A percentile compares a stretch with the other conserved stretches of the same genome.
These are phyloP conservation scores for Planiliza haematocheilus DNA, from an alignment of 2,113 vertebrate genomes.

Conservation along the genomic window DNA sequence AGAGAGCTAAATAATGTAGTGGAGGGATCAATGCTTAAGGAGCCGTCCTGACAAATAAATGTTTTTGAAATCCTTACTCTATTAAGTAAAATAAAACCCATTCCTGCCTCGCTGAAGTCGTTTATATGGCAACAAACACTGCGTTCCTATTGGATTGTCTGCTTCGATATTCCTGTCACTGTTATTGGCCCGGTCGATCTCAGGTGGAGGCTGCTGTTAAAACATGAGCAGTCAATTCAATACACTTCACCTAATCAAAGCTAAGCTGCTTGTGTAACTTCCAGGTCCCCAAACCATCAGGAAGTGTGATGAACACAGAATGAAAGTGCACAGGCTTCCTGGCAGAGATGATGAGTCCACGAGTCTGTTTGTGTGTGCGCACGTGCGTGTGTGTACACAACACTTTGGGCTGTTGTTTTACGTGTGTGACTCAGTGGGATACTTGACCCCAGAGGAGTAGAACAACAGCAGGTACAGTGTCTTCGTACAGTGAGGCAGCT, in stretches of 20 bases:
- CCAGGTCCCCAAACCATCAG: constrained; percentile 37
- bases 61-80: neutral
- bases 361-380: neutral
- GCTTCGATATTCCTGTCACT: constrained; percentile 38
- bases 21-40: constrained; percentile 13
- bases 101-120: neutral
- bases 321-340: constrained; percentile 21
- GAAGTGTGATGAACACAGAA: constrained; percentile 33
- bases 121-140: neutral
- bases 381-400: constrained; percentile 21
- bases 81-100: constrained; percentile 2
- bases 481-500: constrained; percentile 40
- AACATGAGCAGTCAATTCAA: constrained; percentile 54
- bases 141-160: neutral
- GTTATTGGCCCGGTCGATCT: constrained; percentile 47
- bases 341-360: constrained; percentile 11
- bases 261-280: constrained; percentile 48
- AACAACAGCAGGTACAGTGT: constrained; percentile 49
- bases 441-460: constrained; percentile 35
- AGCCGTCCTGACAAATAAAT: neutral
- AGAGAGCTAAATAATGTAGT: constrained; percentile 14
- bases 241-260: constrained; percentile 55
- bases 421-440: constrained; percentile 12
- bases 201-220: constrained; percentile 45
- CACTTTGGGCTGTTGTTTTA: no score